Conservation (phyloP, 2,797 vertebrate genomes). For the Cossypha niveicapilla region DNA sequence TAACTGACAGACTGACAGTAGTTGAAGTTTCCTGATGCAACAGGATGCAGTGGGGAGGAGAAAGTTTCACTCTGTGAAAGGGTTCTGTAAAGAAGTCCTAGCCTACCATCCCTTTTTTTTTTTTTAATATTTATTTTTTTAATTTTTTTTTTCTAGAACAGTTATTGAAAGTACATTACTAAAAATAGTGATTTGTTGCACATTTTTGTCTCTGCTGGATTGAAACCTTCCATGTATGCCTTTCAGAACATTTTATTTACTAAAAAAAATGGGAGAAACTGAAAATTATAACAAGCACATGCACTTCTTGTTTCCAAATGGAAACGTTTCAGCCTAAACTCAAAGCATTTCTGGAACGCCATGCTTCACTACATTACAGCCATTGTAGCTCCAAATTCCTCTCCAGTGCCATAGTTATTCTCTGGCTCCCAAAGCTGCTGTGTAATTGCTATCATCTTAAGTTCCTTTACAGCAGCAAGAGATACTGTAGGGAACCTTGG, state of each 20-base stretch:
- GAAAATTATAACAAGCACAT: background rate
- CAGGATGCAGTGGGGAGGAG: background rate
- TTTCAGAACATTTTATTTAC: background rate
- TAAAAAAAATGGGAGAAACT: background rate
- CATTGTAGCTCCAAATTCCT: background rate
- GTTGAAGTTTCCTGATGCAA: background rate
- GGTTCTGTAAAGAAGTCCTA: background rate
- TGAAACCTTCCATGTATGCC: background rate
- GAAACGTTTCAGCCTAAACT: background rate
- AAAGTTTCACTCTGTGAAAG: background rate
- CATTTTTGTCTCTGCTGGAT: background rate
- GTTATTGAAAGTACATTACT: background rate
- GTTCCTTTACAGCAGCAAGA: background rate
- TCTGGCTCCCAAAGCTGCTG: background rate
- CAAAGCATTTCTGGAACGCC: background rate
- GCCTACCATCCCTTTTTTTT: background rate
- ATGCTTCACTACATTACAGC: background rate
- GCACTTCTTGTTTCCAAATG: background rate
- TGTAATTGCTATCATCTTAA: background rate
- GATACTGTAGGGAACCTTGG: background rate
- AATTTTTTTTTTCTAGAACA: background rate
- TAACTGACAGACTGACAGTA: background rate
- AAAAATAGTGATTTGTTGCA: background rate
- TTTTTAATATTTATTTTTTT: too few relatives aligned
- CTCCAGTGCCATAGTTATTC: too few relatives aligned